Evolutionary conservation across 2,888 invertebrate genomes (phyloP), one percentile per base, ranked within the genome.

Genomic region (Cantharis flavilabris): DNA sequence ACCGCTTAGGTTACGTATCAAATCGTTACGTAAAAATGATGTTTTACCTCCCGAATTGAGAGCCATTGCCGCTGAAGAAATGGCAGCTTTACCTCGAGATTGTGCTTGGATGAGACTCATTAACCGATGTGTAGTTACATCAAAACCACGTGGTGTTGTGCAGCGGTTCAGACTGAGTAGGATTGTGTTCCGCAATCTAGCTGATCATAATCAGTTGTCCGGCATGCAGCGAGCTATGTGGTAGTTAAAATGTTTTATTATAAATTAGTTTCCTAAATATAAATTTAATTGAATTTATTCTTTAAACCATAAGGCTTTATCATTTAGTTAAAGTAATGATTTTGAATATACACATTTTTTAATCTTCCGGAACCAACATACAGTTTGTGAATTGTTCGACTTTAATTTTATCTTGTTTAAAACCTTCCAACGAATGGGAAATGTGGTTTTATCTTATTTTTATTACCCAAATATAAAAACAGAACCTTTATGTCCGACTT

Each of bases 171-270:
- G 97, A 72, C 86, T 99, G 77, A 97, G 98, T 84, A 92, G 98
- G 85, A 96, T 98, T 80, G 92, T 97, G 5, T 99, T 96, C 91
- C 92, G 98, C 79, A 92, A 96, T 85, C 90, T 97, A 79, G 97
- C 97, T 0, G 99, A 99, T 90, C 95, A 98, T 88, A 98, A 98
- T 88, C 94, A 96, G 88, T 87, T 99, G 62, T 92, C 96, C 16
- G 98, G 98, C 62, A 93, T 98, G 0, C 97, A 97, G 87, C 91
- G 98, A 86, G 97, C 98, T n/a, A 94, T 95, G 91, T 99, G 98
- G 98, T 94, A 91, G 18, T 23, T 23, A 7, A 62, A 49, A n/a
- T n/a, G 49, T 49, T 49, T 49, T 49, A 33, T 49, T 49, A 13
- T 71, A 62, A 62, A 67, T 23, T 67, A 20, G n/a, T 10, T 69